Percentiles rank a stretch among this genome's conserved stretches.
phyloP scores from a whole-genome alignment of 2,113 vertebrate species.

The Indicator maculatus region DNA sequence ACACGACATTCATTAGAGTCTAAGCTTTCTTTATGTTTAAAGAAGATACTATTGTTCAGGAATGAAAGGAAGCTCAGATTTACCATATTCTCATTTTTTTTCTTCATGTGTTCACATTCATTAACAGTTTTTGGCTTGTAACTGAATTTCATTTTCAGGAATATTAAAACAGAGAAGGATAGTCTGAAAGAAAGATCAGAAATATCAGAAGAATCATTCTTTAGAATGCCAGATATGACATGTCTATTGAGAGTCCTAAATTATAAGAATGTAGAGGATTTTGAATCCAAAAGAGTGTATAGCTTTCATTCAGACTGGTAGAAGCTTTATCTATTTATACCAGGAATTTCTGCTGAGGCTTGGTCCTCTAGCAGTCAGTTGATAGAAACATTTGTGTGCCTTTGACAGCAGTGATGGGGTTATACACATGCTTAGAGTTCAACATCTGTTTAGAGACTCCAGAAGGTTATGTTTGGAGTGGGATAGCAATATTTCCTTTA shows the following conservation, averaged over 20 bases:
- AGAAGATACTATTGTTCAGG: conserved; percentile 10
- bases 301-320: background rate
- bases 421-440: background rate
- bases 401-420: background rate
- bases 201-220: conserved; percentile 13
- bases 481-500: background rate
- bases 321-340: background rate
- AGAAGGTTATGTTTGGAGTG: background rate
- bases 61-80: conserved; percentile 35
- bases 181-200: conserved; percentile 1
- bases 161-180: conserved; percentile 62
- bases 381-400: background rate
- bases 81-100: conserved; percentile 37
- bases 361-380: background rate
- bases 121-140: conserved; percentile 71
- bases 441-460: background rate
- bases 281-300: background rate
- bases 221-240: background rate
- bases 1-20: background rate
- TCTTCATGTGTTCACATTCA: conserved; percentile 55
- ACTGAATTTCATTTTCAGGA: conserved; percentile 66
- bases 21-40: conserved; percentile 23
- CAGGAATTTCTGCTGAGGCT: background rate
- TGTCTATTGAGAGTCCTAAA: background rate
- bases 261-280: background rate